Evolutionary conservation across 2,888 invertebrate species (phyloP), one percentile per base, ranked within the genome.

Genomic region (Scrobipalpa costella): DNA sequence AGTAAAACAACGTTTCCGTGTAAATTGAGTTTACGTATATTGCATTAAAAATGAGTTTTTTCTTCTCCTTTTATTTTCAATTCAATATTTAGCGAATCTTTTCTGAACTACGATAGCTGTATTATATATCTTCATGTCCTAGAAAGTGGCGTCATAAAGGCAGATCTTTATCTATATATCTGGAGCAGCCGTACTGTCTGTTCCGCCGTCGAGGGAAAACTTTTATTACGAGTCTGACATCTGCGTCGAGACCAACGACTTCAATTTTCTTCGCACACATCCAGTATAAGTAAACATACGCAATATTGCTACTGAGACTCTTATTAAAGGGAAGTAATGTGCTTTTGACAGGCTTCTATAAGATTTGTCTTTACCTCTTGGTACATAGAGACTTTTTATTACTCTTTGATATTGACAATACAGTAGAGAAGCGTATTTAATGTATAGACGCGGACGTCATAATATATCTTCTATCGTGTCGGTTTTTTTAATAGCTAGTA

Each of bases 221-320:
- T 85, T 85, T 79, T 80, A 81, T 82, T 82, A 80, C 75, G 69
- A 69, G 67, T 67, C 68, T 74, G 80, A 81, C 83, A 83, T 81
- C 80, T 82, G 80, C 76, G 79, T 73, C 72, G 69, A 66, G 68
- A 66, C 72, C 65, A 68, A 68, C 63, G 74, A 68, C 68, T 74
- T 71, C 71, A 71, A 77, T 73, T 74, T 72, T 68, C 67, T 67
- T 70, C 61, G 13, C 34, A 49, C 50, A 50, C 40, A 40, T 40
- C 40, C 38, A 13, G 50, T 21, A 21, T 19, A 52, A 21, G 17
- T 58, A 19, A 27, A 40, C 17, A 27, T 38, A 57, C 40, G 9
- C 58, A 40, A 57, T 57, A 15, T 13, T 33, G 7, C 33, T 11
- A 15, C 44, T n/a, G 9, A 44, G 44, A 44, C 27, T n/a, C 44